Evolutionary conservation across 2,888 invertebrate species (phyloP), one percentile per base, ranked within the genome.

Genomic region (Globia sparganii): DNA sequence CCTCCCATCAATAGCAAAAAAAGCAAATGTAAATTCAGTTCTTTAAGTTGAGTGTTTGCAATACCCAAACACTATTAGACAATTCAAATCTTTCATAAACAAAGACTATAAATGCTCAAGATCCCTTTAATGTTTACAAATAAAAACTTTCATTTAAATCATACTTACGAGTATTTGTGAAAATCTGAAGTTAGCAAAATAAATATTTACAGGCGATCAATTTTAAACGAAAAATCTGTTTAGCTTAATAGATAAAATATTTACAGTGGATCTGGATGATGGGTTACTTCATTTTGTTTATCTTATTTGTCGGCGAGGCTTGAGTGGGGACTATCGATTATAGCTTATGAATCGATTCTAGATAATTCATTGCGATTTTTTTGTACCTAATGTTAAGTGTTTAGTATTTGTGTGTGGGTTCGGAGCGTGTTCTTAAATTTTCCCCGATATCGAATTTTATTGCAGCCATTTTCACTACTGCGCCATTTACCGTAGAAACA

Each of bases 221-320:
- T 76, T 86, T 86, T 78, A 79, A 83, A 81, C 75, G 79, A 81
- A 80, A 84, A 77, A 88, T 70, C 59, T 79, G 68, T 53, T 81
- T 73, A 65, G 72, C 64, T 80, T 80, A 72, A 75, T 78, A 78
- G 76, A 83, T 77, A 74, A 76, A 88, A 81, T 81, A 80, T 84
- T 86, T 75, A 78, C 78, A 72, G 67, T 76, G 56, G 65, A 74
- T 81, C 75, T 72, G 62, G 77, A 67, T 74, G 56, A 66, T 62
- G 62, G 64, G 72, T 79, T 78, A 69, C 49, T 79, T 72, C 11
- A 74, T 64, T 75, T 78, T 80, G 77, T 77, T 85, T 86, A 81
- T 80, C 56, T 81, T 80, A 65, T 76, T 72, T 80, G 28, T 61
- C 6, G 37, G 31, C 46, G 66, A 65, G 49, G 49, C 15, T 68